These are phyloP conservation scores for Leptopilina boulardi DNA, from an alignment of 1,140 invertebrate species.

Conservation along the genomic window DNA sequence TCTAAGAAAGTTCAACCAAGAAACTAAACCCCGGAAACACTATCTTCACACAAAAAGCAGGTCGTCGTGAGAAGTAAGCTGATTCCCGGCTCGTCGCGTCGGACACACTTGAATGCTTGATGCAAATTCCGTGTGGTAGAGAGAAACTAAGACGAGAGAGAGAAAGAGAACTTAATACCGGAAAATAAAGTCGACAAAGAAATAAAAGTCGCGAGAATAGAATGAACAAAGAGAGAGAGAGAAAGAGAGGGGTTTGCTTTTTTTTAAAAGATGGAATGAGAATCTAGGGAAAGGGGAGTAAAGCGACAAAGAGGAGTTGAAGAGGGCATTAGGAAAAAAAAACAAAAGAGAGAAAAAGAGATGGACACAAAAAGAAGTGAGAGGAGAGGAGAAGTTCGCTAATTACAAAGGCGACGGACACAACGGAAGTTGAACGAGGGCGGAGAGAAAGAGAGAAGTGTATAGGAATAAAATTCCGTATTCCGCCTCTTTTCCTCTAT, in stretches of 20 bases:
- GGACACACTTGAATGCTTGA: slow-evolving; percentile 8
- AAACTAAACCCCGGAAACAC: slow-evolving; percentile 21
- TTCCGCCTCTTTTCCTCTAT: slow-evolving; percentile 37
- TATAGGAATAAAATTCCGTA: slow-evolving; percentile 10
- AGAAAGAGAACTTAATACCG: slow-evolving; percentile 7
- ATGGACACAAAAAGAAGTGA: not conserved
- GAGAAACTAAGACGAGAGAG: slow-evolving; percentile 34
- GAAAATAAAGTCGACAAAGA: not conserved
- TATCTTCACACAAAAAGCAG: slow-evolving; percentile 2
- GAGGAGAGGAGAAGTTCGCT: slow-evolving; percentile 32
- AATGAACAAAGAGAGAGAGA: slow-evolving; percentile 28
- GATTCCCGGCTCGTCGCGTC: not conserved
- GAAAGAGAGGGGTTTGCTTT: not conserved
- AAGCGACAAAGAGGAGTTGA: slow-evolving; percentile 7
- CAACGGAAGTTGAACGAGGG: slow-evolving; percentile 20
- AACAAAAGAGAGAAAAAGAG: not conserved
- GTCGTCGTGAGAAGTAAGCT: slow-evolving; percentile 7
- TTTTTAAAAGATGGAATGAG: not conserved
- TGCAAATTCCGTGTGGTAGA: slow-evolving; percentile 9
- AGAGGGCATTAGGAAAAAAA: slow-evolving; percentile 1
- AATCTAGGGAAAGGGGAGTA: not conserved
- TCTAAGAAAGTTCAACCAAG: not conserved
- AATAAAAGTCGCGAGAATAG: slow-evolving; percentile 29
- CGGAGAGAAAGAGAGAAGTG: too few species aligned
- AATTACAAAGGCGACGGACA: slow-evolving; percentile 47